Evolutionary conservation across 64 coral and sea anemone species (phyloP).

Genomic region (Orbicella faveolata): DNA sequence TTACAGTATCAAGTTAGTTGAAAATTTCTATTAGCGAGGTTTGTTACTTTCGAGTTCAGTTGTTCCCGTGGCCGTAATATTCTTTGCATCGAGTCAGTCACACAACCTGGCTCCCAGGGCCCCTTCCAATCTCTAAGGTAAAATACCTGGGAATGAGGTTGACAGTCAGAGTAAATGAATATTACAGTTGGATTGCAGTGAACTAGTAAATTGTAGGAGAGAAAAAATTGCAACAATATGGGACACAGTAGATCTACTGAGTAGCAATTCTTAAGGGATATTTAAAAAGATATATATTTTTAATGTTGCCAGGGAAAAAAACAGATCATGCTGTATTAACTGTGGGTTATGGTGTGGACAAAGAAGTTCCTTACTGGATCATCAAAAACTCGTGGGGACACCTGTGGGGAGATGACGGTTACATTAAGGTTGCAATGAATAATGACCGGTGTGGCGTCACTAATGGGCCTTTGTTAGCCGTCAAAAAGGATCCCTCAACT

Average conservation of each 20-base stretch:
- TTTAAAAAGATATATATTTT: not conserved
- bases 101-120: too few relatives aligned
- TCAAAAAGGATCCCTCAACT: constrained; percentile 60
- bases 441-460: constrained; percentile 63
- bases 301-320: constrained; percentile 22
- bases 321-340: constrained; percentile 70
- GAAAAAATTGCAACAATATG: too few relatives aligned
- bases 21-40: not conserved
- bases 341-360: constrained; percentile 51
- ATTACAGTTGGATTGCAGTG: too few relatives aligned
- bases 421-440: constrained; percentile 69
- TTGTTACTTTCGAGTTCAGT: not conserved
- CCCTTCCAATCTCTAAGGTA: too few relatives aligned
- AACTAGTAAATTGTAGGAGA: too few relatives aligned
- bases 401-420: constrained; percentile 81
- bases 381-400: constrained; percentile 77
- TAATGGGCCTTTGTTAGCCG: constrained; percentile 64
- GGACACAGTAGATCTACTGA: too few relatives aligned
- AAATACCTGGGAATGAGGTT: too few relatives aligned
- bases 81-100: not conserved
- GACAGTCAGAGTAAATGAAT: too few relatives aligned
- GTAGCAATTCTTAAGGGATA: too few relatives aligned
- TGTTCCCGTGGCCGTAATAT: not conserved
- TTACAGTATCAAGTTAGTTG: not conserved
- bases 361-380: constrained; percentile 45